Evolutionary conservation across 2,888 invertebrate genomes (phyloP), one percentile per base, ranked within the genome.

Genomic region (Salpingus planirostris): DNA sequence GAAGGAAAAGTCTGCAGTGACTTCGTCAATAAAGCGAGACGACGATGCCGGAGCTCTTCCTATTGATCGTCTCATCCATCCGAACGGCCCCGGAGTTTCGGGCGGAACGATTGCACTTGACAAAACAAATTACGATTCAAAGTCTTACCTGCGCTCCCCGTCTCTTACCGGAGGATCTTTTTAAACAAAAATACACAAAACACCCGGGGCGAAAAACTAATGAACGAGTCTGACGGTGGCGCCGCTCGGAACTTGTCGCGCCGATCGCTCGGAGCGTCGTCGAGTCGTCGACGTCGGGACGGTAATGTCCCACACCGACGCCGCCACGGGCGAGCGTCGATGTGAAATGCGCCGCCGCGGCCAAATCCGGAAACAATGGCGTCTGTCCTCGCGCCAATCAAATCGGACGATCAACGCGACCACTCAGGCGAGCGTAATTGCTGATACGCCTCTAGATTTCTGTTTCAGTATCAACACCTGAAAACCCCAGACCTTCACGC

Each of bases 261-360:
- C 37, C 36, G 38, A 49, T 49, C 36, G 54, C 52, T 52, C 33
- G 44, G 29, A 53, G 53, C 55, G 53, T 50, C 47, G 47, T 45
- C 46, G 46, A 44, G 55, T 54, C 49, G 50, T 54, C 49, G 53
- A 64, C 58, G 59, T 55, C 58, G 54, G 43, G 55, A 57, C 60
- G 58, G 46, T 51, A 59, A 71, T 72, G 73, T 68, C 66, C 60
- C 62, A n/a, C n/a, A 66, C 43, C 70, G 71, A 69, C 70, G 71
- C 61, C 74, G 73, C 60, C 70, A 72, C 71, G 71, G 74, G 69
- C 73, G 71, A 69, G 69, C 73, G 66, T 70, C 72, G 67, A 54
- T 57, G 70, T 40, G 38, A 42, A 45, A 47, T 56, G 62, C 62
- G 62, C 59, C 62, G 60, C 40, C 62, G 61, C 61, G 50, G 45